Evolutionary conservation across 64 coral and sea anemone genomes (phyloP), one percentile per base, ranked within the genome.

Genomic region (Catalaphyllia jardinei): DNA sequence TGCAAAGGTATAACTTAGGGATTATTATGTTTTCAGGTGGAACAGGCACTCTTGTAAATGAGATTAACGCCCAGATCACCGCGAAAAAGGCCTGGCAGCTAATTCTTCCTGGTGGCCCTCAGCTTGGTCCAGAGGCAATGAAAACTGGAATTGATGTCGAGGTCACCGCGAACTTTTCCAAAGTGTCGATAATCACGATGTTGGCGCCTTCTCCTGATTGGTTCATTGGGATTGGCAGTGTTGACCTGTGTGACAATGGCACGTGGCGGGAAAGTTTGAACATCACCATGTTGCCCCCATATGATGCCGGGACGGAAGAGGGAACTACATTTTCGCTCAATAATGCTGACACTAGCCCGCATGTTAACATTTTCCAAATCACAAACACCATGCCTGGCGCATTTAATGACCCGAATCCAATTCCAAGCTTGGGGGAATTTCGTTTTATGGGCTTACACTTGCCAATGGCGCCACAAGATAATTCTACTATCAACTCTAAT

Each of bases 311-410:
- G 22, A 69, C 65, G 25, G 65, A 87, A 4, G 63, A 60, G 17
- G 84, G 63, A 20, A 31, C 4, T 10, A n/a, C 6, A 8, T 87
- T 72, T 50, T 28, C 0, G 31, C 27, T 9, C 25, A 22, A 0
- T 8, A 49, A 87, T 52, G 8, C 2, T 16, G 1, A 9, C 19
- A 87, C 67, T 19, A 54, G 8, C 20, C 84, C 84, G 12, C 7
- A 0, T 19, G 63, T 72, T 64, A 10, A 38, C n/a, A 87, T 87
- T 49, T 50, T 22, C 84, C 84, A 29, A 8, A 72, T 87, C 22
- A 87, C 65, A 4, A 50, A 87, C 29, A 39, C 22, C 39, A 87
- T 52, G 72, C 16, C 38, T 25, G 84, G 84, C 25, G 67, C 65
- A 15, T 72, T 87, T 29, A 71, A 87, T 27, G 67, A n/a, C 22